Base-by-base conservation (phyloP, 1,140 invertebrate species). In the Lasioglossum baleicum region DNA sequence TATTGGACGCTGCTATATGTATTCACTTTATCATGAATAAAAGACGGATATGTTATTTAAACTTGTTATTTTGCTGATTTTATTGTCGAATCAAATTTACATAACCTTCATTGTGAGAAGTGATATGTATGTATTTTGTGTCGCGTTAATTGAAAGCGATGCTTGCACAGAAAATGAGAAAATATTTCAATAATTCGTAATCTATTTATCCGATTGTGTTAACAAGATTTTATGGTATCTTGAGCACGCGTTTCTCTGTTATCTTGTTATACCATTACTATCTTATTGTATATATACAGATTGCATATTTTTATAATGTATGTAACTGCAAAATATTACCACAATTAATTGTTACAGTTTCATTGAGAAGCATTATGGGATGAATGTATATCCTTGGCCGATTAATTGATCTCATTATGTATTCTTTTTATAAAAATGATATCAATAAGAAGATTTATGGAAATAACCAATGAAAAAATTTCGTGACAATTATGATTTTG, bases 151-250 rank as follows among this genome's bases (percentile, higher is more conserved):
- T n/a, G 7, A 58, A 35, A n/a, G 15, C 35, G 40, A 31, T 40
- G 13, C 5, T 10, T 15, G 8, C 8, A 11, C 2, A 44, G 0
- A 67, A 15, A 67, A 31, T 2, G 11, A 68, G 22, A 60, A 68
- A 60, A 76, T 68, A 8, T 48, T 61, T 15, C 13, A 40, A 40
- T 70, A 61, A 70, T 61, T 31, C 15, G 13, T 70, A 70, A 77
- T 35, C 58, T 71, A 71, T 71, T 71, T 71, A 53, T 53, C 35
- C 48, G 40, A 68, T 60, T 17, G 60, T 68, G 22, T 77, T 53
- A 77, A n/a, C 6, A 51, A 53, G 20, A 67, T 53, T 53, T 51
- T 26, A 3, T 6, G 20, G 2, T 69, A 20, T 26, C 8, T 67
- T 11, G 5, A 17, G 2, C n/a, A 15, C 3, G 35, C 53, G 10